Conservation (phyloP, 1,140 invertebrate genomes). For the Pissodes strobi region DNA sequence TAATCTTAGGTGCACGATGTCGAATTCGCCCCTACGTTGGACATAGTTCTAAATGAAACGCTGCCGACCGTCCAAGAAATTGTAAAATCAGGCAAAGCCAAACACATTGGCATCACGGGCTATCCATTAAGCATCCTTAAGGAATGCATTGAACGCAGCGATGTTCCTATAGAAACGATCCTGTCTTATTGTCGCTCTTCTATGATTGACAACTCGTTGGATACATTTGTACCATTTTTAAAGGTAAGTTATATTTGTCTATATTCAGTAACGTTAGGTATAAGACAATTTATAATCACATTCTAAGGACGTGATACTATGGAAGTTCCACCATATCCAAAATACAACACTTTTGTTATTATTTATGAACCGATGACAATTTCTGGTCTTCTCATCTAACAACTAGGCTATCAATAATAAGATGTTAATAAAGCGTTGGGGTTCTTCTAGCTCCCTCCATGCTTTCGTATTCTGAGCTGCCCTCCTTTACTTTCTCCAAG, state of each 20-base stretch:
- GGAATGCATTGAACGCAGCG: constrained; percentile 71
- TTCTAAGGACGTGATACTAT: too few species aligned
- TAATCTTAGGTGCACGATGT: constrained; percentile 69
- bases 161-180: constrained; percentile 71
- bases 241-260: constrained; percentile 67
- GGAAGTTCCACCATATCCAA: too few species aligned
- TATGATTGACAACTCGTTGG: constrained; percentile 76
- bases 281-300: too few species aligned
- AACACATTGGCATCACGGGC: constrained; percentile 84
- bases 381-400: too few species aligned
- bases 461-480: too few species aligned
- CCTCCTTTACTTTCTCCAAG: too few species aligned
- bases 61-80: constrained; percentile 77
- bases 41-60: constrained; percentile 83
- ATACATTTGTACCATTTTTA: constrained; percentile 75
- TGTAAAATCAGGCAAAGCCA: constrained; percentile 76
- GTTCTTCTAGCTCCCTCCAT: too few species aligned
- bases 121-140: constrained; percentile 80
- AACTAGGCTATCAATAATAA: too few species aligned
- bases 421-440: too few species aligned
- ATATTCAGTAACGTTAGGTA: too few species aligned
- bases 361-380: too few species aligned
- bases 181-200: constrained; percentile 80
- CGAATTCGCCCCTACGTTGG: constrained; percentile 81
- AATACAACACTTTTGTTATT: too few species aligned